These are phyloP conservation scores for Lasioglossum figueresi DNA, from an alignment of 2,888 invertebrate species.

Conservation along the genomic window DNA sequence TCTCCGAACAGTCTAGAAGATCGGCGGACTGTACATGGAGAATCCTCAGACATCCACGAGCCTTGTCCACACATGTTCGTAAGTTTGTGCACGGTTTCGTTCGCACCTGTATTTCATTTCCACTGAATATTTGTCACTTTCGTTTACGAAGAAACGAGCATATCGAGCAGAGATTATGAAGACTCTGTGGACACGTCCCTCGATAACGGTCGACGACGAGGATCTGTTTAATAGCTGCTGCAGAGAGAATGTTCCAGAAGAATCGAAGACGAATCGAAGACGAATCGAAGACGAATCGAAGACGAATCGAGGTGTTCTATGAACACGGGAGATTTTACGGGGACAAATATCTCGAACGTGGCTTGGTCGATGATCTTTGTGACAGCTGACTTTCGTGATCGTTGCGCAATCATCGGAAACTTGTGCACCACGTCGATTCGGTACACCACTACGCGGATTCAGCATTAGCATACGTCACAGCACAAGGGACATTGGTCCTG, in stretches of 20 bases:
- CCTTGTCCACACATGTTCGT: not conserved
- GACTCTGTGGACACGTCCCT: not conserved
- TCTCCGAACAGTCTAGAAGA: not conserved
- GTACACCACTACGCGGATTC: slow-evolving; percentile 4
- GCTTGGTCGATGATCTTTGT: too few relatives aligned
- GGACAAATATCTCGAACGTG: not conserved
- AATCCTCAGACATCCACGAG: too few relatives aligned
- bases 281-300: not conserved
- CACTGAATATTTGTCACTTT: not conserved
- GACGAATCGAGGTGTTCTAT: not conserved
- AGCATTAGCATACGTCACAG: slow-evolving; percentile 22
- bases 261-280: not conserved
- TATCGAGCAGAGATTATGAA: not conserved
- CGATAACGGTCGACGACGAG: not conserved
- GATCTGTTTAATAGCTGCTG: not conserved
- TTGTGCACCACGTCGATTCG: not conserved
- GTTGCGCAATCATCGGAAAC: not conserved
- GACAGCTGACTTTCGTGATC: too few relatives aligned
- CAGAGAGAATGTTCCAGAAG: not conserved
- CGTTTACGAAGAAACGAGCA: not conserved
- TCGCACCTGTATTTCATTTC: not conserved
- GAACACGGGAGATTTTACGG: not conserved
- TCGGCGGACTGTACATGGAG: not conserved
- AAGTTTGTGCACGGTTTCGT: not conserved
- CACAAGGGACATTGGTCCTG: slow-evolving; percentile 22